These are phyloP conservation scores for Phylloscopus whistleri DNA, from an alignment of 2,113 vertebrate genomes.

Conservation along the genomic window DNA sequence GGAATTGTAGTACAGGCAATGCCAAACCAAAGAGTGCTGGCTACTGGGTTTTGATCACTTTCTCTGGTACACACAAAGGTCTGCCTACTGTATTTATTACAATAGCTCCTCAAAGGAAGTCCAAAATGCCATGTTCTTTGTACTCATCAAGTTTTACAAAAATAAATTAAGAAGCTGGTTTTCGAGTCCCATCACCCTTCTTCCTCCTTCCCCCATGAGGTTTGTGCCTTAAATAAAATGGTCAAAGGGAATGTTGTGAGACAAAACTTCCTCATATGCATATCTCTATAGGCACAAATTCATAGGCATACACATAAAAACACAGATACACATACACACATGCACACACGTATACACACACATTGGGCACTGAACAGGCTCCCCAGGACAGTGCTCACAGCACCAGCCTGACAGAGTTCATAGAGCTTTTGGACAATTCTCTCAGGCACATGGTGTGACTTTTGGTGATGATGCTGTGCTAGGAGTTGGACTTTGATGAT, in stretches of 20 bases:
- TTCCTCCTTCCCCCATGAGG: background rate
- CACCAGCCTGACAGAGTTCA: background rate
- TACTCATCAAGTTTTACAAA: background rate
- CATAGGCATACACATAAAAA: rapidly evolving
- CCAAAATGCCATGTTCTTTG: background rate
- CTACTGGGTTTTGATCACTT: background rate
- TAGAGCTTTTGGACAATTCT: background rate
- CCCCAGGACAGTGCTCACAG: background rate
- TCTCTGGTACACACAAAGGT: background rate
- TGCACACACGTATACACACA: rapidly evolving
- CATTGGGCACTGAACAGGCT: background rate
- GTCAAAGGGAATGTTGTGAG: background rate
- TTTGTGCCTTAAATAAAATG: background rate
- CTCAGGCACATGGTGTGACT: rapidly evolving
- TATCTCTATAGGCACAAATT: background rate
- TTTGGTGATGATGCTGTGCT: background rate
- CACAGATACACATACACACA: background rate
- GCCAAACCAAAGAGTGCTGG: constrained; percentile 33
- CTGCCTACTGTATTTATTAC: background rate
- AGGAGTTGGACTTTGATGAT: background rate
- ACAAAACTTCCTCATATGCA: background rate
- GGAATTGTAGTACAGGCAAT: background rate
- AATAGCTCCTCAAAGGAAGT: background rate
- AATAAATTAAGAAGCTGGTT: background rate
- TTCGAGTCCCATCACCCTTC: background rate